Evolutionary conservation across 2,888 invertebrate species (phyloP).

Genomic region (Pherbina coryleti): DNA sequence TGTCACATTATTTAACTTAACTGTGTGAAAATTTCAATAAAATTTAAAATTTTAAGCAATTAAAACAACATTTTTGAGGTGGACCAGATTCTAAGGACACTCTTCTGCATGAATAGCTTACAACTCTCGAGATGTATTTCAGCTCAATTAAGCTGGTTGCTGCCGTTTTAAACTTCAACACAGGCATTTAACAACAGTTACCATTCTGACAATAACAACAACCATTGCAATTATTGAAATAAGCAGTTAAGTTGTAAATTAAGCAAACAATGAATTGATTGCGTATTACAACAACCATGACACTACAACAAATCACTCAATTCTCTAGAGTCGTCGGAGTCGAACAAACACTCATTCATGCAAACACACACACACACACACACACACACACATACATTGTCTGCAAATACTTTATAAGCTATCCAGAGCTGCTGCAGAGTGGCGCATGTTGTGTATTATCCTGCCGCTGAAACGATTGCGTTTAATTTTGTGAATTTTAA

Average conservation of each 20-base stretch:
- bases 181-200: too few relatives aligned
- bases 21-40: too few relatives aligned
- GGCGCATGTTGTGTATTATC: slow-evolving; percentile 5
- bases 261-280: slow-evolving; percentile 20
- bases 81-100: too few relatives aligned
- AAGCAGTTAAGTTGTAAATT: not conserved
- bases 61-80: too few relatives aligned
- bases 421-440: not conserved
- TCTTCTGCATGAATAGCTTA: too few relatives aligned
- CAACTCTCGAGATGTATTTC: too few relatives aligned
- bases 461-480: not conserved
- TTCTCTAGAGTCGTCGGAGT: not conserved
- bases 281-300: not conserved
- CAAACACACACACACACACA: not conserved
- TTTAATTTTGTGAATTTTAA: slow-evolving; percentile 4
- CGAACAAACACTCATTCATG: not conserved
- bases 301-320: slow-evolving; percentile 16
- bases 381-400: not conserved
- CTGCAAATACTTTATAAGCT: not conserved
- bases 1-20: too few relatives aligned
- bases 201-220: not conserved
- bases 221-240: not conserved
- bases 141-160: too few relatives aligned
- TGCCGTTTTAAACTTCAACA: too few relatives aligned
- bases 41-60: too few relatives aligned